Evolutionary conservation across 2,113 vertebrate species (phyloP).

Genomic region (Lonchura striata): DNA sequence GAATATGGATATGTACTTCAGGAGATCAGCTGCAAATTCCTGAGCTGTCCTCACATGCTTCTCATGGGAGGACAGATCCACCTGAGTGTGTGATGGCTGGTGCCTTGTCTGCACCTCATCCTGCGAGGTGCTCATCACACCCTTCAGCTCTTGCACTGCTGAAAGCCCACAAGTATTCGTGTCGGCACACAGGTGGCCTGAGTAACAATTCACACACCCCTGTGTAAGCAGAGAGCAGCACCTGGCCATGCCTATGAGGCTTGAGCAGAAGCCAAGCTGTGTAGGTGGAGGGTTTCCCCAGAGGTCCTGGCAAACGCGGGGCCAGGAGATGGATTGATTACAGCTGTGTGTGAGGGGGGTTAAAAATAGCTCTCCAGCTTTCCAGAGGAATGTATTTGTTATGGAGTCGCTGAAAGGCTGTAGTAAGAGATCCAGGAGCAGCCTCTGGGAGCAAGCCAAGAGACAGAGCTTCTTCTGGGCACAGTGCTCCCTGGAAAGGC

Average conservation of each 20-base stretch:
- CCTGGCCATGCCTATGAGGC: not conserved
- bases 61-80: not conserved
- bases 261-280: not conserved
- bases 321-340: not conserved
- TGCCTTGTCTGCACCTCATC: not conserved
- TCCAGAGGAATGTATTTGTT: conserved; percentile 50
- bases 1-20: not conserved
- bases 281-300: conserved; percentile 49
- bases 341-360: not conserved
- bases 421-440: not conserved
- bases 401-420: conserved; percentile 18
- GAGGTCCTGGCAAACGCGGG: fast-evolving
- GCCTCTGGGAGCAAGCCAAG: not conserved
- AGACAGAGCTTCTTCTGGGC: conserved; percentile 1
- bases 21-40: not conserved
- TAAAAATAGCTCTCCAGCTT: conserved; percentile 50
- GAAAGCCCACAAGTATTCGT: fast-evolving
- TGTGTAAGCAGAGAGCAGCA: not conserved
- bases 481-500: not conserved
- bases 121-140: not conserved
- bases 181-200: fast-evolving
- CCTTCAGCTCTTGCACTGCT: not conserved
- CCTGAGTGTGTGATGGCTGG: fast-evolving
- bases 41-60: not conserved
- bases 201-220: not conserved